Evolutionary conservation across 1,140 invertebrate genomes (phyloP).

Genomic region (Procambarus virginalis): DNA sequence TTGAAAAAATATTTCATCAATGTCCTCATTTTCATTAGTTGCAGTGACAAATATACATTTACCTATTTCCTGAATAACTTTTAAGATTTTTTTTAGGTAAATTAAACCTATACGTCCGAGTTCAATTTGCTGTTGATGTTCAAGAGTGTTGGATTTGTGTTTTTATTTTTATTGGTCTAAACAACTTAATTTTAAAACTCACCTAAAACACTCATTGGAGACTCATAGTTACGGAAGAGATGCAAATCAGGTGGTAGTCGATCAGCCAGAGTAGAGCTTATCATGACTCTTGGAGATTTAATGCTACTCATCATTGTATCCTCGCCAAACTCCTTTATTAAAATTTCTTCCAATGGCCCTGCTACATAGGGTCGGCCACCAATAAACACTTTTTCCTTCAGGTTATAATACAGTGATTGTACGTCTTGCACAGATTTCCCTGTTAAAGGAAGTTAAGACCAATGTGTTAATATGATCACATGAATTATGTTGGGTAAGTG

Average conservation of each 20-base stretch:
- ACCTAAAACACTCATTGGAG: slow-evolving; percentile 81
- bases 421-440: slow-evolving; percentile 76
- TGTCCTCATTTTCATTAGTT: no score
- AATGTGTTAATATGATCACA: not conserved
- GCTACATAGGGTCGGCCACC: slow-evolving; percentile 91
- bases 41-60: no score
- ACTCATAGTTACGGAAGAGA: slow-evolving; percentile 93
- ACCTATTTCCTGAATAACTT: no score
- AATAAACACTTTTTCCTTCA: slow-evolving; percentile 94
- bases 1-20: no score
- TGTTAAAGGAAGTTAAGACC: slow-evolving; percentile 42
- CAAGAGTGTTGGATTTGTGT: no score
- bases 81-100: no score
- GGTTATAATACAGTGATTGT: slow-evolving; percentile 90
- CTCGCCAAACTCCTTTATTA: slow-evolving; percentile 91
- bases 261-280: slow-evolving; percentile 93
- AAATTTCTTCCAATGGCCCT: slow-evolving; percentile 88
- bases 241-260: slow-evolving; percentile 94
- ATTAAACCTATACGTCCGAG: no score
- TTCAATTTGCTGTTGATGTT: no score
- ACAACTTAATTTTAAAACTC: not conserved
- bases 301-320: slow-evolving; percentile 91
- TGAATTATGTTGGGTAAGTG: not conserved
- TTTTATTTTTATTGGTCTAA: no score
- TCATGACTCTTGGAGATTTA: slow-evolving; percentile 84